Percentiles rank a stretch among this genome's conserved stretches.
Evolutionary conservation across 2,113 vertebrate species (phyloP).

Genomic region (Thunnus maccoyii): DNA sequence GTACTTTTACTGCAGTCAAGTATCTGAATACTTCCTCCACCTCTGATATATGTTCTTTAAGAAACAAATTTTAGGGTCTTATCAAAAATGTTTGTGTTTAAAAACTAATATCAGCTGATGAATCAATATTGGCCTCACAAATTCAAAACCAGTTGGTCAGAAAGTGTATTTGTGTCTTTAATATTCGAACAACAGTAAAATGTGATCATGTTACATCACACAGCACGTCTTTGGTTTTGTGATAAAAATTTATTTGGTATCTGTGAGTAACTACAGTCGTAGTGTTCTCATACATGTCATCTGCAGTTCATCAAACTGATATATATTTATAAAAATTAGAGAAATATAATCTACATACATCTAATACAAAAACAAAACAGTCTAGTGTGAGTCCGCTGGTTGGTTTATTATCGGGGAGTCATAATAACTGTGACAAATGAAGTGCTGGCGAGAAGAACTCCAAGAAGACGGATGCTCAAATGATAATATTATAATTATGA

Average conservation of each 20-base stretch:
- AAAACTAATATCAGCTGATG: too few relatives aligned
- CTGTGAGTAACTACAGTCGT: constrained; percentile 81
- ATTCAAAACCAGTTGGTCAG: too few relatives aligned
- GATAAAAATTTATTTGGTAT: constrained; percentile 82
- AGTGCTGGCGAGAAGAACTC: constrained; percentile 63
- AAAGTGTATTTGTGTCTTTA: too few relatives aligned
- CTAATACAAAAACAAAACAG: constrained; percentile 68
- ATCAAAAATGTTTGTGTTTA: too few relatives aligned
- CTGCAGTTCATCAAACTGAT: constrained; percentile 77
- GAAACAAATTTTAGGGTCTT: too few relatives aligned
- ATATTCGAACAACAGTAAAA: too few relatives aligned
- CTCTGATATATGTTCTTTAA: too few relatives aligned
- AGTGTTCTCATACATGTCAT: constrained; percentile 79
- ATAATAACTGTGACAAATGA: constrained; percentile 55
- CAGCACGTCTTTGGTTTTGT: constrained; percentile 53
- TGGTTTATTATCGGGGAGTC: constrained; percentile 38
- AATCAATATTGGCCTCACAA: too few relatives aligned
- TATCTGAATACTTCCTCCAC: too few relatives aligned
- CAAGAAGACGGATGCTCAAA: constrained; percentile 62
- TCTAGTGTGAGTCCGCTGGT: constrained; percentile 64
- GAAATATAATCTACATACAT: constrained; percentile 77
- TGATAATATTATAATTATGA: constrained; percentile 57
- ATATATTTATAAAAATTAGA: constrained; percentile 77
- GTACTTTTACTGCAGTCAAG: too few relatives aligned
- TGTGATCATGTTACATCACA: background rate